Evolutionary conservation across 2,113 vertebrate genomes (phyloP), one percentile per base, ranked within the genome.

Genomic region (Lampris incognitus): DNA sequence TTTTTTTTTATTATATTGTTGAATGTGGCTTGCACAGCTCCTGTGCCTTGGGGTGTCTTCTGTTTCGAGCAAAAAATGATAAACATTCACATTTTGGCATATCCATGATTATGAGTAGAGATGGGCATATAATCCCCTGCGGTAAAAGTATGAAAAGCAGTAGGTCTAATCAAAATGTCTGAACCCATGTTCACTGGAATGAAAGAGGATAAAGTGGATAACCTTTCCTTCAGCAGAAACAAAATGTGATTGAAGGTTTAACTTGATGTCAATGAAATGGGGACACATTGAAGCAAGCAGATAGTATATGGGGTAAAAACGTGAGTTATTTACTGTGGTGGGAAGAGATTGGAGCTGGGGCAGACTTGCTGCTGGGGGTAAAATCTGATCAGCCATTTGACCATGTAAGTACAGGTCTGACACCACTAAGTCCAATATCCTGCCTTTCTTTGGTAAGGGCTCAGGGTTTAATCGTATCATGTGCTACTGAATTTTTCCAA

Each of bases 1-100:
- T 24, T 24, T 24, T 24, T 37, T 8, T 57, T 69, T 58, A 52
- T 76, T 63, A 63, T 58, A 77, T 40, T 52, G 71, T 51, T 54
- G 39, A 61, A 56, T 79, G 40, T 66, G 66, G 64, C 49, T 80
- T 76, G 71, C 9, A 48, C 57, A 75, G 39, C 60, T 42, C 44
- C n/a, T 55, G 9, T 61, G 72, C 61, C 64, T 55, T 4, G 37
- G 55, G 78, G 69, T 44, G 57, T 69, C 70, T 50, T 79, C 64
- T 83, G 63, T 81, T 84, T 76, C 51, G 10, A 66, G 48, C 55
- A 52, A 59, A 3, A 48, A 75, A 46, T 67, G 76, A 84, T 88
- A 64, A 81, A 83, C 38, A 44, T 52, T 42, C 41, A 68, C 65
- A 78, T 62, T 50, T 10, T 49, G 66, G 62, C 59, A 64, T 6